Evolutionary conservation across 1,140 invertebrate species (phyloP), one percentile per base, ranked within the genome.

Genomic region (Diploscapter pachys): DNA sequence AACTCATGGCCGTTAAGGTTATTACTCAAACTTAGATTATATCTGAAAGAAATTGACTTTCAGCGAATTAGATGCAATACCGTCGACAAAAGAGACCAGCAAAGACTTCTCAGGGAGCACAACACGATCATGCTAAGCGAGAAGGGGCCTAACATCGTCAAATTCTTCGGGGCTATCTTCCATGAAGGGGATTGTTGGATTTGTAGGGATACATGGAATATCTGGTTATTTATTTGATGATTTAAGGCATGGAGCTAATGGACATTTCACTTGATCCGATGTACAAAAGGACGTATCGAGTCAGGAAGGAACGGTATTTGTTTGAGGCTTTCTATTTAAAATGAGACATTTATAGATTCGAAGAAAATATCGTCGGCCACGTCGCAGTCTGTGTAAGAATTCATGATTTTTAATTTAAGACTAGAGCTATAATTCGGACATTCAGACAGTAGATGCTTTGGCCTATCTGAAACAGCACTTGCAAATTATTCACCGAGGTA

Each of bases 141-240:
- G 83, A 93, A 93, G 78, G 98, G 95, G 87, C 91, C 91, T 57
- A 96, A 92, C 85, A 97, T 96, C 81, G 95, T 98, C 72, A 92
- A 94, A 88, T 98, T 97, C 88, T 98, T 95, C 89, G 96, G 96
- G 76, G 95, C 96, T 72, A 89, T 98, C 49, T 98, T 98, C 86
- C 93, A 95, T 87, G 95, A 98, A 31, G 95, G 95, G 74, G 95
- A 98, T 87, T 96, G 95, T 86, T 96, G 95, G 95, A 98, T 99
- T 83, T 98, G 95, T 31, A 31, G 31, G 31, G 31, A 31, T 31
- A 31, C 31, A 31, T 31, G 31, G 31, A 31, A 31, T 31, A 31
- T 31, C 31, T 31, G 31, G 31, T 31, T 31, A 31, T 31, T 31
- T 31, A 31, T 31, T 31, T 31, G 1, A 31, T 31, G 31, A 31